These are phyloP conservation scores for Channallabes apus DNA, from an alignment of 2,797 vertebrate species.

Conservation along the genomic window DNA sequence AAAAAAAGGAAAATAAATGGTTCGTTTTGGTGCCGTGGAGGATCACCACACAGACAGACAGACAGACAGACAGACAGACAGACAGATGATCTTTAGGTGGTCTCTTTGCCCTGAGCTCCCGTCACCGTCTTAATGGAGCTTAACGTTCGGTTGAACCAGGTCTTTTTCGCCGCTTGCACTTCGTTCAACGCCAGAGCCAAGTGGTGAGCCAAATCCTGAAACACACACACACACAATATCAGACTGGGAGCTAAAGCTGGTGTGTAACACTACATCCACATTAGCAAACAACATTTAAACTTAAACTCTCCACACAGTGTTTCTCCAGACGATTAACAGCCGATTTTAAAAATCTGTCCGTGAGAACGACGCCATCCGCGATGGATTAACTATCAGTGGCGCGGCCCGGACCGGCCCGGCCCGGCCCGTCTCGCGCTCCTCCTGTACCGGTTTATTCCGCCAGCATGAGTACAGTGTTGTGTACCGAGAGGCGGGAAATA, in stretches of 20 bases:
- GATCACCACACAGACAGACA: slow-evolving; percentile 21
- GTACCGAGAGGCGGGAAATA: too few relatives aligned
- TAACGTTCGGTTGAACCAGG: slow-evolving; percentile 98
- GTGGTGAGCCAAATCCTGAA: slow-evolving; percentile 94
- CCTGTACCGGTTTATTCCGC: too few relatives aligned
- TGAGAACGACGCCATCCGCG: too few relatives aligned
- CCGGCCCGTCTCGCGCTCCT: too few relatives aligned
- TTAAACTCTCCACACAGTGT: not conserved
- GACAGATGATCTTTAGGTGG: slow-evolving; percentile 75
- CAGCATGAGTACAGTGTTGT: too few relatives aligned
- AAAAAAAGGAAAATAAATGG: slow-evolving; percentile 14
- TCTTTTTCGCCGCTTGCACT: slow-evolving; percentile 98
- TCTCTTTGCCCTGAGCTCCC: slow-evolving; percentile 96
- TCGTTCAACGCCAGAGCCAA: slow-evolving; percentile 93
- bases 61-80: not conserved
- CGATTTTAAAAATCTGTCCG: too few relatives aligned
- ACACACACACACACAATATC: not conserved
- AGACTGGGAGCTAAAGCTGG: not conserved
- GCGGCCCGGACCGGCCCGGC: too few relatives aligned
- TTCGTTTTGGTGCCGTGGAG: slow-evolving; percentile 76
- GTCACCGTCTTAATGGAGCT: slow-evolving; percentile 99
- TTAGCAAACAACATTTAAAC: not conserved
- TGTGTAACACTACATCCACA: not conserved
- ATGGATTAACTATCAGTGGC: too few relatives aligned
- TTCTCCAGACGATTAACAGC: too few relatives aligned